phyloP scores from a whole-genome alignment of 2,888 invertebrate species.

The Isoperla grammatica region DNA sequence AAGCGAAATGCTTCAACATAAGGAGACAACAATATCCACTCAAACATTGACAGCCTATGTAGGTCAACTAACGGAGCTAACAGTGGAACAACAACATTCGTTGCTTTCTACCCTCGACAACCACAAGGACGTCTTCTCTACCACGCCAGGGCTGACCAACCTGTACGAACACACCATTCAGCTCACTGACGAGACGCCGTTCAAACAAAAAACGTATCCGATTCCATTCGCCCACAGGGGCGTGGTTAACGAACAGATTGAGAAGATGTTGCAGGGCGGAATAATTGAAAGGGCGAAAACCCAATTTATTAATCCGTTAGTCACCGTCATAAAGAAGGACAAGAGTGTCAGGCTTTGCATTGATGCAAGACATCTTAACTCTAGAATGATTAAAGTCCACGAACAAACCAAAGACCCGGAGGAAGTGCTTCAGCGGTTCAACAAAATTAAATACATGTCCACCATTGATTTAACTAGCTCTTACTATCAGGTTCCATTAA shows the following conservation, averaged over 20 bases:
- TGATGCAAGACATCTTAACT: slow-evolving; percentile 37
- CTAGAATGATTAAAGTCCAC: slow-evolving; percentile 35
- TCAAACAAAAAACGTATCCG: slow-evolving; percentile 35
- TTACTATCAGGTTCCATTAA: slow-evolving; percentile 30
- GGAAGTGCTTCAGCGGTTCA: slow-evolving; percentile 32
- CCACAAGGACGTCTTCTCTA: slow-evolving; percentile 8
- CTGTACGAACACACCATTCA: slow-evolving; percentile 34
- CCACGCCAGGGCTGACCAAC: slow-evolving; percentile 29
- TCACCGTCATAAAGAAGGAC: slow-evolving; percentile 36
- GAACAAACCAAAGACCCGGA: slow-evolving; percentile 32
- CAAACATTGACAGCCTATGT: no score
- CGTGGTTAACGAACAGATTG: slow-evolving; percentile 34
- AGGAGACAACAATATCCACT: no score
- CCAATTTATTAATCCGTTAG: slow-evolving; percentile 37
- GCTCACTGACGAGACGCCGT: slow-evolving; percentile 30
- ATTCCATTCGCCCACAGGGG: slow-evolving; percentile 34
- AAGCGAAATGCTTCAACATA: no score
- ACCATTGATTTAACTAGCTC: slow-evolving; percentile 25
- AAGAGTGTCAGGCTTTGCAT: slow-evolving; percentile 36
- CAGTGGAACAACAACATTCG: no score
- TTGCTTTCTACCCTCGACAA: not conserved
- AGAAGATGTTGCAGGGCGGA: slow-evolving; percentile 34
- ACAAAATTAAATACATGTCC: slow-evolving; percentile 30
- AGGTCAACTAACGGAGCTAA: no score
- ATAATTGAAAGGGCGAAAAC: slow-evolving; percentile 36